These are phyloP conservation scores for Wasmannia auropunctata DNA, from an alignment of 1,140 invertebrate genomes.

Conservation along the genomic window DNA sequence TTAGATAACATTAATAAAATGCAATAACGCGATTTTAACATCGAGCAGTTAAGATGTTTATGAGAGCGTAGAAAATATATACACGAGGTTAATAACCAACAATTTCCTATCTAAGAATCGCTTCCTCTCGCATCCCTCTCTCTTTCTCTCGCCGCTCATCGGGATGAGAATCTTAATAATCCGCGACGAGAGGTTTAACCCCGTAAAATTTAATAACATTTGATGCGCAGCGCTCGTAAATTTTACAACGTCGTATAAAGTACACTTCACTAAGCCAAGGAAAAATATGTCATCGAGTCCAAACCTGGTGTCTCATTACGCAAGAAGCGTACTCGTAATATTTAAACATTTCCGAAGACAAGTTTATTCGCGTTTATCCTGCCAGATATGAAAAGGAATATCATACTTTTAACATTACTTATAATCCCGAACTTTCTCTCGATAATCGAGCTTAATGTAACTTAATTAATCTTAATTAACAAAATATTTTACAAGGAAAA, in stretches of 20 bases:
- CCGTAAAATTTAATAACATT: conserved; percentile 60
- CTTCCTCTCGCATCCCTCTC: not conserved
- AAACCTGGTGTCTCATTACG: not conserved
- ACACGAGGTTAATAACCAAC: conserved; percentile 35
- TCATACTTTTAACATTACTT: not conserved
- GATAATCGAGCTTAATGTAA: not conserved
- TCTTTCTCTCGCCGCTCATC: not conserved
- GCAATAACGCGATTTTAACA: conserved; percentile 13
- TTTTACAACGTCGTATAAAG: conserved; percentile 40
- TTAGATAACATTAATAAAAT: not conserved
- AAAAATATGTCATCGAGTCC: conserved; percentile 33
- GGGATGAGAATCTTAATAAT: conserved; percentile 53
- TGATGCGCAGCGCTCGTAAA: conserved; percentile 40
- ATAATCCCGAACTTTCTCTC: not conserved
- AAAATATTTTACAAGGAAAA: not conserved
- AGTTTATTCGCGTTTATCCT: conserved; percentile 8
- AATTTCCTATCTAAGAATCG: conserved; percentile 28
- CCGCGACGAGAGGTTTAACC: conserved; percentile 32
- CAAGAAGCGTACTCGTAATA: not conserved
- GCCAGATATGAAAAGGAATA: not conserved
- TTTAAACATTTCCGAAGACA: not conserved
- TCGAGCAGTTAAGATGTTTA: not conserved
- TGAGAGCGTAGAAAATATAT: conserved; percentile 20
- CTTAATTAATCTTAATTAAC: not conserved
- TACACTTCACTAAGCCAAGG: conserved; percentile 9